Percentiles rank a stretch among this genome's conserved stretches.
Evolutionary conservation across 2,797 vertebrate genomes (phyloP).

Genomic region (Peromyscus aztecus): DNA sequence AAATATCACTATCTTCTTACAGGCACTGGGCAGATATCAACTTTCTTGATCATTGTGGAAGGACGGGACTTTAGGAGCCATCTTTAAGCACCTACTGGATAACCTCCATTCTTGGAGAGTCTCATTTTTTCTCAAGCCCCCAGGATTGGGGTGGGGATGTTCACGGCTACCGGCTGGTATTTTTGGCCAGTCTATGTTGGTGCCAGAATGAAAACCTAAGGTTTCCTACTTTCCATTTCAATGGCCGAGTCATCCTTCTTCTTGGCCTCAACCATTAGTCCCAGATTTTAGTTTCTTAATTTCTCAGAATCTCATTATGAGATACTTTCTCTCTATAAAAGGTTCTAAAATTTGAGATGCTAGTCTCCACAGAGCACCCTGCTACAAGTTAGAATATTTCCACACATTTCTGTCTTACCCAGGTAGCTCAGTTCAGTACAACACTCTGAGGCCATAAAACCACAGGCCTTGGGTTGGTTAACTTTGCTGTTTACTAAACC

Average conservation of each 20-base stretch:
- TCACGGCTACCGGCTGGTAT: background rate
- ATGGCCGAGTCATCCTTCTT: slow-evolving; percentile 23
- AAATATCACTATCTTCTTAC: slow-evolving; percentile 29
- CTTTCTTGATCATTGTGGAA: background rate
- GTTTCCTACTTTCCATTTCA: slow-evolving; percentile 30
- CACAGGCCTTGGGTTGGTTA: background rate
- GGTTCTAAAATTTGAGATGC: slow-evolving; percentile 52
- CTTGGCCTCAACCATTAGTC: slow-evolving; percentile 50
- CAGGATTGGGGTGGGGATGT: background rate
- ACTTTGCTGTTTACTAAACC: background rate
- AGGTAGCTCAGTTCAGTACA: background rate
- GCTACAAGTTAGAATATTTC: background rate
- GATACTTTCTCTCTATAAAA: slow-evolving; percentile 66
- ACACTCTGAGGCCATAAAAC: slow-evolving; percentile 14
- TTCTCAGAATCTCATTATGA: slow-evolving; percentile 69
- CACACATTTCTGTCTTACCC: background rate
- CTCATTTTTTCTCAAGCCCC: background rate
- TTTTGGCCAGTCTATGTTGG: background rate
- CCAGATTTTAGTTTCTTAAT: slow-evolving; percentile 65
- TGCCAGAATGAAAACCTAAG: slow-evolving; percentile 22
- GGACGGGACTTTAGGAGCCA: background rate
- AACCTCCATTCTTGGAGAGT: background rate
- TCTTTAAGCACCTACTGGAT: background rate
- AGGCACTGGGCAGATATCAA: background rate
- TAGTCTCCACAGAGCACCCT: background rate